These are phyloP conservation scores for Zonotrichia leucophrys DNA, from an alignment of 2,113 vertebrate species.

Conservation along the genomic window DNA sequence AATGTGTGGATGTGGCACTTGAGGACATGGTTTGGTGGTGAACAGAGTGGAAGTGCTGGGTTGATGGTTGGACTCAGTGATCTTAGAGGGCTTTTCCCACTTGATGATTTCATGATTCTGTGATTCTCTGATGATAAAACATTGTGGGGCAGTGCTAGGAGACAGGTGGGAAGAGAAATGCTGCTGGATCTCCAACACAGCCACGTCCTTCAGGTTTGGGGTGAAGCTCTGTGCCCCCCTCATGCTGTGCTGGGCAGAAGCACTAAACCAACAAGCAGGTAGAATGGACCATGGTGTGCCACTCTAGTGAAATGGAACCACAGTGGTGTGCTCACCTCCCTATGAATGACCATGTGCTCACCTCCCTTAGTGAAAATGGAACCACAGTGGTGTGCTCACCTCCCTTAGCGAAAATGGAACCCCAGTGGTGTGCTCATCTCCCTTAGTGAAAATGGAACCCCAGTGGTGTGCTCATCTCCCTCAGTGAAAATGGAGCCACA, in stretches of 20 bases:
- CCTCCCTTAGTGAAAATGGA: too few species aligned
- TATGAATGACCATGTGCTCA: too few species aligned
- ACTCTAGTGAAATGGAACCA: too few species aligned
- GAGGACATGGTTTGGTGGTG: background rate
- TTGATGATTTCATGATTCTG: background rate
- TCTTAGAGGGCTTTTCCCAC: background rate
- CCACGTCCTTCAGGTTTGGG: background rate
- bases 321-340: too few species aligned
- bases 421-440: too few species aligned
- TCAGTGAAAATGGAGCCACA: too few species aligned
- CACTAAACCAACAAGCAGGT: background rate
- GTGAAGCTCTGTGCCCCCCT: background rate
- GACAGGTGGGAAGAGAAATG: background rate
- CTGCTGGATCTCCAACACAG: background rate
- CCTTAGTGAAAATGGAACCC: too few species aligned
- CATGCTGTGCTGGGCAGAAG: rapidly evolving
- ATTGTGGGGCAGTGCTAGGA: background rate
- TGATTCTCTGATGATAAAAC: background rate
- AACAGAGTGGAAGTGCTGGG: background rate
- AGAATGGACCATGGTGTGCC: too few species aligned
- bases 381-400: too few species aligned
- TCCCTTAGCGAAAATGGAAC: too few species aligned
- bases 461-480: too few species aligned
- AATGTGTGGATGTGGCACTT: background rate
- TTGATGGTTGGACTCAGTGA: background rate